Evolutionary conservation across 2,113 vertebrate species (phyloP), one percentile per base, ranked within the genome.

Genomic region (Alectura lathami): DNA sequence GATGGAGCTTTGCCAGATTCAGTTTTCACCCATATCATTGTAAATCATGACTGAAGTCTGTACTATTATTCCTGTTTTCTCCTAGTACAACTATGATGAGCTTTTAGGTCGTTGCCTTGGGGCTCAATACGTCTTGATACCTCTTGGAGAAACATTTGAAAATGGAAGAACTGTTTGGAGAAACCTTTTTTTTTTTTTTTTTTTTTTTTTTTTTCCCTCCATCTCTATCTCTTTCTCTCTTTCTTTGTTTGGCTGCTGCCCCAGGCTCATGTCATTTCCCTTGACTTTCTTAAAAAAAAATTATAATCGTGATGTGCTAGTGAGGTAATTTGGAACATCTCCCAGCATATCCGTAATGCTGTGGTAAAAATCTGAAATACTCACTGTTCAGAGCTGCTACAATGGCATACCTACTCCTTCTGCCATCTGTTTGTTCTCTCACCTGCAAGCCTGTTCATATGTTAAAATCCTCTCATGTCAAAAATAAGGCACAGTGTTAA

Each of bases 21-120:
- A 89, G 50, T 73, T 94, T 93, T 96, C 70, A 85, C 93, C 92
- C 67, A 85, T 50, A 56, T 74, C 18, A 9, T 51, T 95, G 63
- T 92, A 95, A 97, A 94, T 95, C 54, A 79, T 38, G 32, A 38
- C 50, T 89, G 69, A 94, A 96, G 86, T 50, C 53, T 91, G 54
- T 54, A 45, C 34, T 89, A 89, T 94, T 94, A 89, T 92, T 91
- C n/a, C 59, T 89, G 18, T 69, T 94, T 95, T 96, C 77, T 94
- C 48, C 74, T 82, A 1, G 0, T 69, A 76, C 17, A 91, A 48
- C 22, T 69, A 56, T 76, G 70, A 73, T 38, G 84, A 93, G 89
- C 77, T 91, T 95, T 93, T 73, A 82, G 86, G 15, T 30, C 53
- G 10, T 76, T 87, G 93, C 84, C 70, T 87, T n/a, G 82, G 87